phyloP scores from a whole-genome alignment of 2,888 invertebrate genomes.

The Dinocampus coccinellae region DNA sequence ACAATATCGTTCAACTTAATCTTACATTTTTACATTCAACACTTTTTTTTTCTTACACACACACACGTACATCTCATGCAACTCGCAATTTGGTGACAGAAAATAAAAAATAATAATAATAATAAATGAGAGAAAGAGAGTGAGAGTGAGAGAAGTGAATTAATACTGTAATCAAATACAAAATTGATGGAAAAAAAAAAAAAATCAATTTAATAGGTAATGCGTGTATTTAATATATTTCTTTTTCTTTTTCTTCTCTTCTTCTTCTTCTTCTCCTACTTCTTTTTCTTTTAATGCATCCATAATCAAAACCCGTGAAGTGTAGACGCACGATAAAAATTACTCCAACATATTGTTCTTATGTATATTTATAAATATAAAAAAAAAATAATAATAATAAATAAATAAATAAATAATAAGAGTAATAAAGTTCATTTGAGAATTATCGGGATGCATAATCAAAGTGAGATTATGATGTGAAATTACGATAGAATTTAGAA shows the following conservation, averaged over 20 bases:
- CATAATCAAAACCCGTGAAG: background rate
- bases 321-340: too few relatives aligned
- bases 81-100: background rate
- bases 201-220: too few relatives aligned
- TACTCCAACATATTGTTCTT: too few relatives aligned
- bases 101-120: background rate
- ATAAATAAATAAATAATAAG: background rate
- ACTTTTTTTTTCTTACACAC: too few relatives aligned
- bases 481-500: background rate
- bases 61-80: too few relatives aligned
- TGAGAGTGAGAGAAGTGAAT: too few relatives aligned
- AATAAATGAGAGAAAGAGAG: too few relatives aligned
- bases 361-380: too few relatives aligned
- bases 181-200: background rate
- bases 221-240: background rate
- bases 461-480: background rate
- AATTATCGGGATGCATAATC: background rate
- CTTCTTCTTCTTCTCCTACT: too few relatives aligned
- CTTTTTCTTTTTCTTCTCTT: too few relatives aligned
- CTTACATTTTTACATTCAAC: background rate
- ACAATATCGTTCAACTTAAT: background rate
- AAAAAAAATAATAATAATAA: too few relatives aligned
- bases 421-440: background rate
- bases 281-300: background rate
- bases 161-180: too few relatives aligned